A percentile compares a stretch with the other conserved stretches of the same genome.
Evolutionary conservation across 2,797 vertebrate species (phyloP).

Genomic region (Mico argentatus): DNA sequence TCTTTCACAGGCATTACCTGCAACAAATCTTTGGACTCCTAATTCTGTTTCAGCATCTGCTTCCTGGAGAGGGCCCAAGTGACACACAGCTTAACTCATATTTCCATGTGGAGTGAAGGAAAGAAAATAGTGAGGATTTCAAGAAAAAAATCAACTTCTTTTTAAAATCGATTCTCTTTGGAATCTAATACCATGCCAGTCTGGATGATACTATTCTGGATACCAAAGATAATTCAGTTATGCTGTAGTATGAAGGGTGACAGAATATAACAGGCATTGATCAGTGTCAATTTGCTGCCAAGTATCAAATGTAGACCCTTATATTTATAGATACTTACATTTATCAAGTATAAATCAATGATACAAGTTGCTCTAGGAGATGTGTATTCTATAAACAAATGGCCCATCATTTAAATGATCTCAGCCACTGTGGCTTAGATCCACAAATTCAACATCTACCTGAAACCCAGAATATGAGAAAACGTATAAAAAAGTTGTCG

Average conservation of each 20-base stretch:
- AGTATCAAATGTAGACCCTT: not conserved
- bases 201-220: not conserved
- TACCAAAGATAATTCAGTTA: constrained; percentile 46
- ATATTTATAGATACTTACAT: too few species aligned
- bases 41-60: not conserved
- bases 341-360: not conserved
- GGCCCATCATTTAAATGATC: not conserved
- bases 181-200: not conserved
- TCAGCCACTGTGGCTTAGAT: not conserved
- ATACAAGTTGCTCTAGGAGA: not conserved
- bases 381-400: not conserved
- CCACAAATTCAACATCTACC: not conserved
- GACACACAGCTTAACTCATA: not conserved
- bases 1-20: not conserved
- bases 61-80: not conserved
- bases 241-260: constrained; percentile 3
- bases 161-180: constrained; percentile 12
- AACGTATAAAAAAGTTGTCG: not conserved
- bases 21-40: not conserved
- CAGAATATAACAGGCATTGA: not conserved
- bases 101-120: not conserved
- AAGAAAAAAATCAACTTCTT: not conserved
- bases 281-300: constrained; percentile 13
- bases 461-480: not conserved
- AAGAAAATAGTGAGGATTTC: constrained; percentile 34